Evolutionary conservation across 1,140 invertebrate species (phyloP), one percentile per base, ranked within the genome.

Genomic region (Geopemphigus sp.): DNA sequence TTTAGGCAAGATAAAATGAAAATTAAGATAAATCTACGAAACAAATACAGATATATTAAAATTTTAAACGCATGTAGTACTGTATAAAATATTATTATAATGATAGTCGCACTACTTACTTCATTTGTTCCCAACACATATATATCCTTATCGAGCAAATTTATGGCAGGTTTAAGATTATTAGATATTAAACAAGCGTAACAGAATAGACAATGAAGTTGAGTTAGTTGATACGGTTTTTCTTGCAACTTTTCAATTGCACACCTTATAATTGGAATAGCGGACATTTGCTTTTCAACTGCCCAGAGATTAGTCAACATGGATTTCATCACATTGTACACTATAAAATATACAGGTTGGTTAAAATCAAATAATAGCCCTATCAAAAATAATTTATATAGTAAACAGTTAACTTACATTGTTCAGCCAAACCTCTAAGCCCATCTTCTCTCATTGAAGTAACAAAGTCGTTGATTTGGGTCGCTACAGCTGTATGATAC

Each of bases 201-300:
- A 84, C 94, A 96, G 53, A 98, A 87, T 88, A 97, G 95, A 11
- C 94, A 92, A 86, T 99, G 97, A 82, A 98, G 91, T 3, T 95
- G 93, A 26, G 96, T 98, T 54, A 98, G 86, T 84, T 98, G 95
- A 22, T 92, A 92, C 82, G 95, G 92, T 85, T 90, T 91, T 2
- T 93, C 85, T 85, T 97, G 94, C 81, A 97, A 92, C 86, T 96
- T 97, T 64, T 90, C 89, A 82, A 98, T 96, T 11, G 95, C 95
- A 83, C 91, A 91, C 81, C 90, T 89, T 12, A 98, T 84, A 24
- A 97, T 87, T 83, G 91, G 90, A 56, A 99, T 95, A 17, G 96
- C 96, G 84, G 91, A 87, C 70, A 95, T 90, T 57, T 94, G 91
- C 84, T 91, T 88, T 83, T 93, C 91, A 39, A 90, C 86, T 83